A percentile compares a stretch with the other conserved stretches of the same genome.
Evolutionary conservation across 2,888 invertebrate genomes (phyloP).

Genomic region (Ecliptopera silaceata): DNA sequence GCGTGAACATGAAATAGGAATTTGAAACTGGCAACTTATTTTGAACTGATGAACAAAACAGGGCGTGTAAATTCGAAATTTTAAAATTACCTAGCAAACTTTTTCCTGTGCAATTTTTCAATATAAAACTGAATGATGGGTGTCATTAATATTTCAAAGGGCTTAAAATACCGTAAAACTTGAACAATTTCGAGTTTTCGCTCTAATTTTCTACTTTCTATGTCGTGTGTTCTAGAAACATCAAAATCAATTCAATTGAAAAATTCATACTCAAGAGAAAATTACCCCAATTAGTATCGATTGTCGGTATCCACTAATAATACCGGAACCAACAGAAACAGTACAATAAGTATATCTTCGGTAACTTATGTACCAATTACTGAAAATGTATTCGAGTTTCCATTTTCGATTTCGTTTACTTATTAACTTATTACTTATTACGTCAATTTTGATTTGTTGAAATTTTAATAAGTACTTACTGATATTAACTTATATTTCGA

Average conservation of each 20-base stretch:
- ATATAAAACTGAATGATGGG: neutral
- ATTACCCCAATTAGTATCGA: slow-evolving; percentile 13
- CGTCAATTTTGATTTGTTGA: too few species aligned
- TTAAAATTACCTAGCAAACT: slow-evolving; percentile 2
- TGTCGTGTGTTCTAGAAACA: neutral
- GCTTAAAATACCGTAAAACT: neutral
- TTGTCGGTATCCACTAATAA: neutral
- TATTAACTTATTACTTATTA: too few species aligned
- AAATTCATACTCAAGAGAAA: slow-evolving; percentile 5
- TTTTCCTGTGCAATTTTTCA: neutral
- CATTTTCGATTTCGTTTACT: too few species aligned
- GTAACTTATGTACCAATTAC: neutral
- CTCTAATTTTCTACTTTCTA: too few species aligned
- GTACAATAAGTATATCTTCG: neutral
- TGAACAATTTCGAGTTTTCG: too few species aligned
- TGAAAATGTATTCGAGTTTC: too few species aligned
- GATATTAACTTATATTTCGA: too few species aligned
- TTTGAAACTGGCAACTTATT: slow-evolving; percentile 17
- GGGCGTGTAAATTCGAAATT: slow-evolving; percentile 1
- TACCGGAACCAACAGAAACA: neutral
- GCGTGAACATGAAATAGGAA: slow-evolving; percentile 30
- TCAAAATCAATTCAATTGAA: neutral
- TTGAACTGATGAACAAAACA: neutral
- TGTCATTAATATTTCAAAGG: neutral
- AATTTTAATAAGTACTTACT: too few species aligned